Percentiles rank a stretch among this genome's conserved stretches.
Conservation (phyloP, 30 jellyfish, hydroid and myxozoan genomes). For the Aurelia aurita complex sp. Pacific region DNA sequence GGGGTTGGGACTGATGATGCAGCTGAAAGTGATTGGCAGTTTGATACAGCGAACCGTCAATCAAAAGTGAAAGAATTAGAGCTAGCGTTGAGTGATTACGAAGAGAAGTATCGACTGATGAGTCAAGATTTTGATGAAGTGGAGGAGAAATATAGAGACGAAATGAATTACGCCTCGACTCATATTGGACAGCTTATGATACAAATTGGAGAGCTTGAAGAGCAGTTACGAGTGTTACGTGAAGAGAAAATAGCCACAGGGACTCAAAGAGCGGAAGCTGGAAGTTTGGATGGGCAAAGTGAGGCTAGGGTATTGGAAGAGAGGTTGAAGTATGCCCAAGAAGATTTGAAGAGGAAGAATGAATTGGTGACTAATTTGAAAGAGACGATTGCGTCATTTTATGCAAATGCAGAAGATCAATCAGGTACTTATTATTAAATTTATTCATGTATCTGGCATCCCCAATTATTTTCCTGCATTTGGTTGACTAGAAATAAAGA, state of each 20-base stretch:
- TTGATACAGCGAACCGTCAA: background rate
- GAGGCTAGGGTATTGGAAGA: constrained; percentile 16
- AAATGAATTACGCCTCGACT: constrained; percentile 58
- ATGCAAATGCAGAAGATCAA: constrained; percentile 19
- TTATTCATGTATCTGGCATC: no score
- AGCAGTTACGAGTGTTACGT: constrained; percentile 14
- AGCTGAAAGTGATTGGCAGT: constrained; percentile 1
- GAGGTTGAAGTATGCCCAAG: constrained; percentile 32
- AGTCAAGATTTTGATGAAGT: constrained; percentile 40
- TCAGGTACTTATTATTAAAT: constrained; percentile 18
- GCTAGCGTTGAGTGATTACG: constrained; percentile 27
- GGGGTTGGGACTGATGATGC: constrained; percentile 6
- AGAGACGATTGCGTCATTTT: constrained; percentile 45
- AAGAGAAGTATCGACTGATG: constrained; percentile 34
- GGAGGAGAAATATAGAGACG: constrained; percentile 65
- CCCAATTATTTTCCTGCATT: no score
- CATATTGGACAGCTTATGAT: constrained; percentile 41
- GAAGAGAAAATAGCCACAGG: background rate
- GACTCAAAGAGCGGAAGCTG: background rate
- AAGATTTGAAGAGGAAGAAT: constrained; percentile 51
- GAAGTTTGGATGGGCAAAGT: background rate
- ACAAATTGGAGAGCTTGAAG: constrained; percentile 49
- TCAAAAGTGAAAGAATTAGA: constrained; percentile 13
- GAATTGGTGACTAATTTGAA: constrained; percentile 31
- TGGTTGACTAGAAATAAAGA: no score